Conservation (phyloP, 2,797 vertebrate genomes). For the Pangasius mekongensis region DNA sequence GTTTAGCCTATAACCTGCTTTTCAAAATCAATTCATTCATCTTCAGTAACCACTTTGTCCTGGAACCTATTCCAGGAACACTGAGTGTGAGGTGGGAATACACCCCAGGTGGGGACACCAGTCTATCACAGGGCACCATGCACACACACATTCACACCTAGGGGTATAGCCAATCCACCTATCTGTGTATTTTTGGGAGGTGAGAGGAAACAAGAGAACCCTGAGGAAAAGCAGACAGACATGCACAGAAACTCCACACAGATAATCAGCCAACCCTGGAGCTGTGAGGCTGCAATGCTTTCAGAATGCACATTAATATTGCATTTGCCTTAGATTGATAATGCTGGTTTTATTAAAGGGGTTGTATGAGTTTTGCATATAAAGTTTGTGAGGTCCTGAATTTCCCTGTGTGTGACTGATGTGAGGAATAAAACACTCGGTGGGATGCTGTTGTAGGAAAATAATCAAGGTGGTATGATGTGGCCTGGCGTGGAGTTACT, state of each 20-base stretch:
- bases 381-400: not conserved
- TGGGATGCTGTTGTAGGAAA: not conserved
- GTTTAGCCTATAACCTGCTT: not conserved
- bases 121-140: not conserved
- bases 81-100: not conserved
- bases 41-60: not conserved
- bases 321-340: constrained; percentile 4
- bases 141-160: not conserved
- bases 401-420: not conserved
- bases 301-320: constrained; percentile 29
- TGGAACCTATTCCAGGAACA: not conserved
- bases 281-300: not conserved
- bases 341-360: constrained; percentile 15
- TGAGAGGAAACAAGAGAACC: not conserved
- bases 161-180: not conserved
- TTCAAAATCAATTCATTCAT: constrained; percentile 3
- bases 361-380: not conserved
- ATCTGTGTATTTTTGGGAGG: not conserved
- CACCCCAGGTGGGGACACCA: too few species aligned
- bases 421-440: not conserved
- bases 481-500: not conserved
- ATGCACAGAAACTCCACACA: not conserved
- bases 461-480: not conserved
- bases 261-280: constrained; percentile 1
- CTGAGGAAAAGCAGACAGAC: not conserved